These are phyloP conservation scores for Acomys russatus DNA, from an alignment of 2,797 vertebrate species.

Conservation along the genomic window DNA sequence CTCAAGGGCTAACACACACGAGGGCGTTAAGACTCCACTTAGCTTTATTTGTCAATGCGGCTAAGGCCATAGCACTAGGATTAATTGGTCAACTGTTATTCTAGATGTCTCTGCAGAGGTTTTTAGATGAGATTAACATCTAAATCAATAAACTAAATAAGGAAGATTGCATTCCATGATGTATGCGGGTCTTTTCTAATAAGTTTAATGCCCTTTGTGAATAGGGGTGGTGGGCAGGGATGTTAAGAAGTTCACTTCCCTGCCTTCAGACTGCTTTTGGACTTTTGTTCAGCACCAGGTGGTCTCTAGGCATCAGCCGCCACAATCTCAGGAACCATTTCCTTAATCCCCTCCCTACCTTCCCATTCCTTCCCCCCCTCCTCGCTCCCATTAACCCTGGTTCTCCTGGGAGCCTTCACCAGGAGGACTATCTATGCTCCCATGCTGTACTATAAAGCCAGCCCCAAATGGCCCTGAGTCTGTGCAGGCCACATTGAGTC, in stretches of 20 bases:
- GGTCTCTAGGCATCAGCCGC: neutral
- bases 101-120: slow-evolving; percentile 26
- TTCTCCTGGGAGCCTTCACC: neutral
- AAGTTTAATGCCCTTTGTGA: neutral
- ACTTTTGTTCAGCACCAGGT: neutral
- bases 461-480: neutral
- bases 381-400: neutral
- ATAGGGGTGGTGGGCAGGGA: too few relatives aligned
- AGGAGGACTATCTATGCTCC: neutral
- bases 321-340: neutral
- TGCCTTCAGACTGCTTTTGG: neutral
- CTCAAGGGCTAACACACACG: too few relatives aligned
- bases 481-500: too few relatives aligned
- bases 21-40: neutral
- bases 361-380: too few relatives aligned
- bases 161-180: neutral
- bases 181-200: neutral
- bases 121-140: slow-evolving; percentile 31
- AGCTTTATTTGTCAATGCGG: neutral
- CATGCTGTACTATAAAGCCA: neutral
- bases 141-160: neutral
- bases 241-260: neutral
- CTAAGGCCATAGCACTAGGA: neutral
- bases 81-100: neutral
- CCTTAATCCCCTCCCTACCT: neutral